These are phyloP conservation scores for Anarhynchus alexandrinus DNA, from an alignment of 2,113 vertebrate genomes.

Conservation along the genomic window DNA sequence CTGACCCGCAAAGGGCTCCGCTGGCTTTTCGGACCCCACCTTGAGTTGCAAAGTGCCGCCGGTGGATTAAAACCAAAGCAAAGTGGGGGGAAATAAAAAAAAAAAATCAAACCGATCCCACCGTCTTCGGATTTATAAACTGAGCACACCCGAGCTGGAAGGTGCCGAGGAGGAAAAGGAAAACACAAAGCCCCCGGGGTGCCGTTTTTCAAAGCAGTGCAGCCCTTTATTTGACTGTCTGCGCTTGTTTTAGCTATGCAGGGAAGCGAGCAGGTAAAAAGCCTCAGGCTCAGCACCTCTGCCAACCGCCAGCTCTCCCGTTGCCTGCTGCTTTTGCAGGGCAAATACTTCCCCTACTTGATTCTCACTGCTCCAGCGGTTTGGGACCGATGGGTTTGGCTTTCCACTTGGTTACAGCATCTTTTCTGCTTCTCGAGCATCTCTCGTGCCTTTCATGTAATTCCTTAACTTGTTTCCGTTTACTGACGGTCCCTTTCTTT, in stretches of 20 bases:
- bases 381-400: not conserved
- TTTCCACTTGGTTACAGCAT: not conserved
- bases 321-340: not conserved
- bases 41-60: not conserved
- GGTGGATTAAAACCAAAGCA: not conserved
- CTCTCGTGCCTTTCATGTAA: constrained; percentile 36
- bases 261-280: not conserved
- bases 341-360: not conserved
- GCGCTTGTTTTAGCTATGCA: not conserved
- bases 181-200: not conserved
- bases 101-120: not conserved
- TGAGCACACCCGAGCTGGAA: not conserved
- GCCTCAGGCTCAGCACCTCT: not conserved
- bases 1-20: accelerated
- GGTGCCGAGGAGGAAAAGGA: not conserved
- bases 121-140: not conserved
- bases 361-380: not conserved
- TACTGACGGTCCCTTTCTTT: not conserved
- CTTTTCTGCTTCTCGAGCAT: not conserved
- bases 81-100: not conserved
- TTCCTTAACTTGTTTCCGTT: constrained; percentile 53
- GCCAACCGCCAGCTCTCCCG: not conserved
- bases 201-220: not conserved
- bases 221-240: not conserved
- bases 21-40: not conserved